Evolutionary conservation across 2,888 invertebrate genomes (phyloP).

Genomic region (Altica lythri): DNA sequence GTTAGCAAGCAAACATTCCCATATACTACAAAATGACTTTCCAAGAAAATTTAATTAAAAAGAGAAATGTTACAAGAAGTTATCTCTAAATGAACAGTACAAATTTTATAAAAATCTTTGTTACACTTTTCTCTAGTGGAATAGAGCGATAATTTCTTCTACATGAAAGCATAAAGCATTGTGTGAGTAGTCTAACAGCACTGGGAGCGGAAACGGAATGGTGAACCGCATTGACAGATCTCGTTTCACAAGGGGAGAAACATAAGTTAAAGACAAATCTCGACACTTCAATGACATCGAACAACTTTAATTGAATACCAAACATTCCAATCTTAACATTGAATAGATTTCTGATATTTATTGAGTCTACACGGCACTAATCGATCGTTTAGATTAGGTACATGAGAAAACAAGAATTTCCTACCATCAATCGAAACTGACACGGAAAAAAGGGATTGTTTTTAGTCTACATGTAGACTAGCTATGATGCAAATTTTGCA

Average conservation of each 20-base stretch:
- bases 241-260: conserved; percentile 37
- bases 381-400: conserved; percentile 28
- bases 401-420: conserved; percentile 22
- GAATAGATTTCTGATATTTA: conserved; percentile 44
- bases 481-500: background rate
- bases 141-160: background rate
- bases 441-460: conserved; percentile 20
- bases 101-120: too few relatives aligned
- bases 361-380: conserved; percentile 32
- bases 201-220: conserved; percentile 14
- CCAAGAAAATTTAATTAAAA: too few relatives aligned
- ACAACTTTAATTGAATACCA: conserved; percentile 54
- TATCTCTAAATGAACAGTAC: too few relatives aligned
- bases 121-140: background rate
- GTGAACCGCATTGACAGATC: conserved; percentile 35
- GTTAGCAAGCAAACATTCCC: too few relatives aligned
- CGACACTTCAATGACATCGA: conserved; percentile 51
- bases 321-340: conserved; percentile 47
- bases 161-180: background rate
- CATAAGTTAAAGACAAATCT: conserved; percentile 49
- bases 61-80: too few relatives aligned
- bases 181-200: background rate
- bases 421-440: conserved; percentile 18
- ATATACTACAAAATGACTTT: too few relatives aligned
- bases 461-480: conserved; percentile 1